phyloP scores from a whole-genome alignment of 2,113 vertebrate species.

The Hiodon tergisus region DNA sequence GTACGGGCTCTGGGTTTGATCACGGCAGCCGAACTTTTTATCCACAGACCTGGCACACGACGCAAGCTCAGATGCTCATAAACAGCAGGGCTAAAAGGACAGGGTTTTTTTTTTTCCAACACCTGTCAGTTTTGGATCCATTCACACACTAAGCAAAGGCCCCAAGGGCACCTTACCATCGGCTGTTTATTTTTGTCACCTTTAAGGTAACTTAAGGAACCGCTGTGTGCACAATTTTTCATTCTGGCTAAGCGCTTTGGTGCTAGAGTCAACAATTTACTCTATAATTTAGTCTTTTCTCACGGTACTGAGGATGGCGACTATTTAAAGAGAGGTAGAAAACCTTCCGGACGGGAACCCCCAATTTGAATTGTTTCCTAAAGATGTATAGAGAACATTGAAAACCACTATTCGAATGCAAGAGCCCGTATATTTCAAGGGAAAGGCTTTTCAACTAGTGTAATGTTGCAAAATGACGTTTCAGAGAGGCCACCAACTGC shows the following conservation, averaged over 20 bases:
- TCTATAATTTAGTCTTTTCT: too few relatives aligned
- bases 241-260: too few relatives aligned
- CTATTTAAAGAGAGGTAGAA: slow-evolving; percentile 15
- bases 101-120: slow-evolving; percentile 45
- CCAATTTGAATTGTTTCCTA: too few relatives aligned
- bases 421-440: neutral
- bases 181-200: slow-evolving; percentile 20
- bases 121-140: slow-evolving; percentile 51
- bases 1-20: slow-evolving; percentile 72
- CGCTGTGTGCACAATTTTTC: too few relatives aligned
- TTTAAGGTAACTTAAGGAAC: slow-evolving; percentile 16
- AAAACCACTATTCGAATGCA: too few relatives aligned
- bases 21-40: slow-evolving; percentile 54
- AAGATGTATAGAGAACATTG: too few relatives aligned
- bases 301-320: too few relatives aligned
- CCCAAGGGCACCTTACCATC: slow-evolving; percentile 24
- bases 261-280: too few relatives aligned
- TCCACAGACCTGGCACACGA: slow-evolving; percentile 51
- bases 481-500: neutral
- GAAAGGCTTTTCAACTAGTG: neutral
- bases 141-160: slow-evolving; percentile 1
- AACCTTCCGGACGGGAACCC: neutral
- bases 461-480: neutral
- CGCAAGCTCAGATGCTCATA: slow-evolving; percentile 29
- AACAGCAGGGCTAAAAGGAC: slow-evolving; percentile 36